These are phyloP conservation scores for Pluvianellus socialis DNA, from an alignment of 2,113 vertebrate species.

Conservation along the genomic window DNA sequence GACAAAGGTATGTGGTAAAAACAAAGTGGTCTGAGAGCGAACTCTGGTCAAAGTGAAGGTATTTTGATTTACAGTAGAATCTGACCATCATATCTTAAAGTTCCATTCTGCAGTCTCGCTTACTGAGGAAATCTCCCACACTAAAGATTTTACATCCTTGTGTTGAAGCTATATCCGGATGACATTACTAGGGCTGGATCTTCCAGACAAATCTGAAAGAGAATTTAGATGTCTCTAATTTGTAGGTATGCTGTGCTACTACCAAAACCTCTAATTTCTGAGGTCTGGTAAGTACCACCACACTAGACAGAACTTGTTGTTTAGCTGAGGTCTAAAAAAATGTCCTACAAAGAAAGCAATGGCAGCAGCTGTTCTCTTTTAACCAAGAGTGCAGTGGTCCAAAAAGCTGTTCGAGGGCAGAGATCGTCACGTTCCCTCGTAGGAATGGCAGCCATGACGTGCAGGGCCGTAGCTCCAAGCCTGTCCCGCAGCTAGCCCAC, in stretches of 20 bases:
- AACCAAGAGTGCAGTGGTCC: neutral
- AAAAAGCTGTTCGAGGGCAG: neutral
- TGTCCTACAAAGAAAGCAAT: neutral
- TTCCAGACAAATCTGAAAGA: neutral
- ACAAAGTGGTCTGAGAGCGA: neutral
- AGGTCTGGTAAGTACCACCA: neutral
- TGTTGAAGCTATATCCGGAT: neutral
- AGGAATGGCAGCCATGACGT: accelerated
- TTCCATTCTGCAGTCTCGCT: neutral
- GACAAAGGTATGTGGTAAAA: neutral
- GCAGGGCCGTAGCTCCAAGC: accelerated
- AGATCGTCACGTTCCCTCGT: neutral
- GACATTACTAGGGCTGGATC: neutral
- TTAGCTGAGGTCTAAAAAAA: neutral
- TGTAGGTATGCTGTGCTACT: neutral
- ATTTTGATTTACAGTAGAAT: neutral
- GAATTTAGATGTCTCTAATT: neutral
- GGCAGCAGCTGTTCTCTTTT: neutral
- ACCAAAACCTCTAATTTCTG: neutral
- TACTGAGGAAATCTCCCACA: neutral
- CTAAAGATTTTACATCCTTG: neutral
- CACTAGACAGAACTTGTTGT: neutral
- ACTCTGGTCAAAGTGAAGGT: neutral
- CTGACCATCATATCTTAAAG: neutral
- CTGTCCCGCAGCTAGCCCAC: accelerated